A percentile compares a stretch with the other conserved stretches of the same genome.
Conservation (phyloP, 2,888 invertebrate genomes). For the Tetrapedia diversipes region DNA sequence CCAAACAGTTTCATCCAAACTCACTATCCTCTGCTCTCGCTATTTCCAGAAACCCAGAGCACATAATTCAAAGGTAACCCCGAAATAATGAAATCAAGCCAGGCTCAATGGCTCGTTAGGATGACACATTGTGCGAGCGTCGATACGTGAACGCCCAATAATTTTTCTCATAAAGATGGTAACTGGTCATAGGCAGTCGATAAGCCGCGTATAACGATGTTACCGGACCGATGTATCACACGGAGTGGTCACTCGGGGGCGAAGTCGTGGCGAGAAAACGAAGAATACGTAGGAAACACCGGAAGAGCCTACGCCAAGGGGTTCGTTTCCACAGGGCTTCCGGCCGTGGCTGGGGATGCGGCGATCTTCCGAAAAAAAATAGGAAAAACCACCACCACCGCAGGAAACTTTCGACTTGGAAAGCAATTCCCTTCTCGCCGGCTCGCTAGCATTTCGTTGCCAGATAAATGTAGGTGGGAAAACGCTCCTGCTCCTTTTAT, state of each 20-base stretch:
- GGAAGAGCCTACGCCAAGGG: constrained; percentile 26
- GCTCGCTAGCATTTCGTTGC: constrained; percentile 53
- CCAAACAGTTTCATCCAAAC: too few species aligned
- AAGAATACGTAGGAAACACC: constrained; percentile 54
- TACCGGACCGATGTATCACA: constrained; percentile 70
- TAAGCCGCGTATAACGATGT: constrained; percentile 71
- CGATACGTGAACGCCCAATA: constrained; percentile 45
- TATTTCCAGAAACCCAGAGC: not conserved
- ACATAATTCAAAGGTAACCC: not conserved
- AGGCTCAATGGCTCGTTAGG: not conserved
- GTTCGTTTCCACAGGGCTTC: constrained; percentile 48
- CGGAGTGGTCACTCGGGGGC: constrained; percentile 68
- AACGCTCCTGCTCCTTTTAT: constrained; percentile 51
- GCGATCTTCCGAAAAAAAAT: constrained; percentile 59
- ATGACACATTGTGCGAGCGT: constrained; percentile 24
- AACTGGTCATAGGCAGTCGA: constrained; percentile 61
- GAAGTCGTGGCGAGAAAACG: constrained; percentile 64
- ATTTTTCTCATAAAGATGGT: constrained; percentile 56
- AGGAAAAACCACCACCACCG: constrained; percentile 66
- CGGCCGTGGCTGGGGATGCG: constrained; percentile 43
- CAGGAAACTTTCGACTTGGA: constrained; percentile 68
- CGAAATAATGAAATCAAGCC: not conserved
- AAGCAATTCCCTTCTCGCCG: constrained; percentile 66
- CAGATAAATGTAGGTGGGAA: constrained; percentile 59
- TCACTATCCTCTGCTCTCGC: too few species aligned